These are phyloP conservation scores for Neuroscelio doddi DNA, from an alignment of 2,888 invertebrate species.

Conservation along the genomic window DNA sequence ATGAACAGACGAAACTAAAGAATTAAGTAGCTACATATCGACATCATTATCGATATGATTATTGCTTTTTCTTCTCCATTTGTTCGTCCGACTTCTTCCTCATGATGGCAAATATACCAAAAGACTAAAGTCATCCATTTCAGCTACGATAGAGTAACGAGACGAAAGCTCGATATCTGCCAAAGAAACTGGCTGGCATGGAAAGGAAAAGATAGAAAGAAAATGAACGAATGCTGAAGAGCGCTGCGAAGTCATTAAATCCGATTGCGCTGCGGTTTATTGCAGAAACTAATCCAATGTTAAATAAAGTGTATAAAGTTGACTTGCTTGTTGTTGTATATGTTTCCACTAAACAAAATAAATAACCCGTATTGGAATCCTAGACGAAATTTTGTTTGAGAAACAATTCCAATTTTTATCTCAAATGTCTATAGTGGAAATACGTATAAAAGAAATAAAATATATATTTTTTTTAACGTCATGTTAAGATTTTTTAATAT, in stretches of 20 bases:
- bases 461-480: too few species aligned
- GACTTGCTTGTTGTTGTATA: too few species aligned
- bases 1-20: too few species aligned
- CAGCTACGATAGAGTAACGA: slow-evolving; percentile 37
- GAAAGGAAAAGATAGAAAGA: slow-evolving; percentile 25
- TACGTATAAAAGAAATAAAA: too few species aligned
- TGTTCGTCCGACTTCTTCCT: neutral
- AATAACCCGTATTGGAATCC: too few species aligned
- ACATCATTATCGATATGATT: slow-evolving; percentile 1
- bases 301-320: too few species aligned
- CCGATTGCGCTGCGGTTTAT: slow-evolving; percentile 21
- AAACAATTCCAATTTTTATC: too few species aligned
- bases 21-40: neutral
- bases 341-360: too few species aligned
- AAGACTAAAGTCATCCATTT: neutral
- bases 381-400: too few species aligned
- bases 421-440: too few species aligned
- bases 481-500: too few species aligned
- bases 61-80: neutral
- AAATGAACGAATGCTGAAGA: slow-evolving; percentile 6
- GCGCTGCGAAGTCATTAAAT: slow-evolving; percentile 19
- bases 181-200: slow-evolving; percentile 30
- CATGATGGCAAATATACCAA: slow-evolving; percentile 5
- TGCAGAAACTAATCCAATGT: too few species aligned
- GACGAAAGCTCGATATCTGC: slow-evolving; percentile 41